Percentiles rank a stretch among this genome's conserved stretches.
Evolutionary conservation across 2,113 vertebrate genomes (phyloP).

Genomic region (Bufo bufo): DNA sequence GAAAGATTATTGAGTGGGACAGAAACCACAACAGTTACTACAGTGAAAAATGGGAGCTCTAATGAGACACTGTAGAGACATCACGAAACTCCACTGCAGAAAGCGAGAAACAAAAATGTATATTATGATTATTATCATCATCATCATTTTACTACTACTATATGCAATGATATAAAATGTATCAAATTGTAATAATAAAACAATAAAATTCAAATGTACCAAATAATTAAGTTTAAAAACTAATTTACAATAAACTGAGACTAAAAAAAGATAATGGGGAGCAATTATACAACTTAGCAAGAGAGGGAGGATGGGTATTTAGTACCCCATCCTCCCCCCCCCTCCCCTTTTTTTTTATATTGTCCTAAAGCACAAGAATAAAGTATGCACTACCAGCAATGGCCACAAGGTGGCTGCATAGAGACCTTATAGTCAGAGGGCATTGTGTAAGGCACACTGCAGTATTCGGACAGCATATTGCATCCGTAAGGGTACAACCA

Average conservation of each 20-base stretch:
- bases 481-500: no score
- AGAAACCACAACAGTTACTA: constrained; percentile 38
- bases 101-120: not conserved
- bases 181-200: no score
- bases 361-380: not conserved
- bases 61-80: constrained; percentile 10
- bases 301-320: no score
- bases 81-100: not conserved
- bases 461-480: no score
- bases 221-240: no score
- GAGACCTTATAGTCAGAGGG: not conserved
- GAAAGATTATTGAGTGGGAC: constrained; percentile 40
- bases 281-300: no score
- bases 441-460: not conserved
- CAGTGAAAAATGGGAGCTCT: constrained; percentile 17
- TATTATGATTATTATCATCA: not conserved
- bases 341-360: not conserved
- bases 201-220: no score
- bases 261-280: no score
- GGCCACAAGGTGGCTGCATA: not conserved
- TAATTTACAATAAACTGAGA: no score
- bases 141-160: not conserved
- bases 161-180: no score
- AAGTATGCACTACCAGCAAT: not conserved
- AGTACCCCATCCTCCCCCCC: no score